Evolutionary conservation across 2,888 invertebrate genomes (phyloP), one percentile per base, ranked within the genome.

Genomic region (Branchinecta sandiegonensis): DNA sequence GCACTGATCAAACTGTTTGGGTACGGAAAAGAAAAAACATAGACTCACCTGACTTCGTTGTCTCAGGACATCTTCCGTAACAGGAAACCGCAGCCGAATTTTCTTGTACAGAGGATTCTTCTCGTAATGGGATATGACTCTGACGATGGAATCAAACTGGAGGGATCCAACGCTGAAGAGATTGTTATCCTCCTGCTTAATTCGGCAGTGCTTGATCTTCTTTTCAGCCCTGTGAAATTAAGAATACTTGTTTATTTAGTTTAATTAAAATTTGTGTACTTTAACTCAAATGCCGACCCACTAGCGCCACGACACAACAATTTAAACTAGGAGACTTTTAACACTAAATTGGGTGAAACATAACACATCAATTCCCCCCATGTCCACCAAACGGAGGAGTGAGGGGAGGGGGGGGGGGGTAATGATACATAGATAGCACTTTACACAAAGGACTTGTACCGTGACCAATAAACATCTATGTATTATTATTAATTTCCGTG

Each of bases 131-230:
- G 85, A 85, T 7, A 99, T 90, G 71, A 99, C 81, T 74, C 95
- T 94, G 0, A 94, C 89, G n/a, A 99, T 81, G 75, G 90, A 94
- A 79, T 97, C 97, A 80, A 97, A 99, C 76, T 90, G 89, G 48
- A 90, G 88, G 0, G 87, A 87, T 48, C 96, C 94, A 71, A 95
- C 91, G 0, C 88, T 87, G 78, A 90, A 96, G 13, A 94, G 79
- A 17, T 17, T n/a, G 0, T 94, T 83, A 0, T 94, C 95, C 76
- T 96, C 95, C 67, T 90, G 83, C 78, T 91, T 90, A 71, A 99
- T 90, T 67, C 94, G 85, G 78, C 96, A 99, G 77, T 99, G 97
- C 78, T 97, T 97, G 72, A 96, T 94, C 78, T 93, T 90, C 68
- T 87, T 89, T 74, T 93, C 93, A 4, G 90, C 89, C 75, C 94